phyloP scores from a whole-genome alignment of 2,888 invertebrate species.

The Agonopterix alstromeriana region DNA sequence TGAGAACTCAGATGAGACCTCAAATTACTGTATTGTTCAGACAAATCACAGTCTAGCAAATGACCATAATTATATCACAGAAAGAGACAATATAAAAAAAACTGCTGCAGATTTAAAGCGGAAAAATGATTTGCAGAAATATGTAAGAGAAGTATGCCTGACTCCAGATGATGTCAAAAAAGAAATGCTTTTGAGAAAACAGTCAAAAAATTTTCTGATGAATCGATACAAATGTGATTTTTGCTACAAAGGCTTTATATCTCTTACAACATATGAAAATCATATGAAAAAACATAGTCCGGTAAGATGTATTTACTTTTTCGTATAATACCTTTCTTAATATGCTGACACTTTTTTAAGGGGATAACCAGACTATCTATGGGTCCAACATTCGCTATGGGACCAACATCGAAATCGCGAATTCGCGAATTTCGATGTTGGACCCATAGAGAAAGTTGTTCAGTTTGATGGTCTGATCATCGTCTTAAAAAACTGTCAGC shows the following conservation, averaged over 20 bases:
- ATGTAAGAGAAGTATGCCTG: conserved; percentile 25
- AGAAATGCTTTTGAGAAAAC: conserved; percentile 31
- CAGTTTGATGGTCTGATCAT: too few species aligned
- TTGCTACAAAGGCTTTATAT: conserved; percentile 33
- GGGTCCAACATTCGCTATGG: too few species aligned
- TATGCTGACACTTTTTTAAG: too few species aligned
- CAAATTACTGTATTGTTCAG: background rate
- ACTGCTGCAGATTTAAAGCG: conserved; percentile 9
- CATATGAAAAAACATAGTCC: conserved; percentile 33
- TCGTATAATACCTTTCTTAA: too few species aligned
- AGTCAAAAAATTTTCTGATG: conserved; percentile 31
- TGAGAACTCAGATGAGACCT: background rate
- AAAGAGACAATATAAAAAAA: background rate
- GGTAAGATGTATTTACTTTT: conserved; percentile 16
- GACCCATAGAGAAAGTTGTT: too few species aligned
- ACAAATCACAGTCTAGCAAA: background rate
- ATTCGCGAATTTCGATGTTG: too few species aligned
- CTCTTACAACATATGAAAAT: conserved; percentile 27
- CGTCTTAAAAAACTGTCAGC: too few species aligned
- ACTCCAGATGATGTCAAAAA: conserved; percentile 29
- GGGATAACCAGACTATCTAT: too few species aligned
- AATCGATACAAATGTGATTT: conserved; percentile 31
- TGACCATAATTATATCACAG: background rate
- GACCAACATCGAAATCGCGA: too few species aligned
- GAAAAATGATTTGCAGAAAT: conserved; percentile 23